Percentiles rank a stretch among this genome's conserved stretches.
Conservation (phyloP, 1,140 invertebrate genomes). For the Hydropsyche tenuis region DNA sequence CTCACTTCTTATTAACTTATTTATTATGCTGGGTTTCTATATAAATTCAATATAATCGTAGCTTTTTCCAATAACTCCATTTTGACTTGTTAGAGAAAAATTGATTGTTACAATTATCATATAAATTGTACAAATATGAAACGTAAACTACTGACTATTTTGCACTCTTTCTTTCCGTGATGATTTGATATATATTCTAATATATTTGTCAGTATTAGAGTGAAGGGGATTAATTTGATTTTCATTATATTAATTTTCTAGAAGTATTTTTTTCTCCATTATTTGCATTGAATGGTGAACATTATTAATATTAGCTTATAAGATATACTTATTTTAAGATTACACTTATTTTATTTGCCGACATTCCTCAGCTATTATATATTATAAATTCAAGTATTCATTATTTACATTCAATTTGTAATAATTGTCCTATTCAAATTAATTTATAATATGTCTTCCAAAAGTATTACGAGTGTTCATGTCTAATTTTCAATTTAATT, state of each 20-base stretch:
- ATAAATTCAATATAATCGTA: background rate
- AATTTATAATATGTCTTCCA: background rate
- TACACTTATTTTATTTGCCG: no score
- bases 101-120: background rate
- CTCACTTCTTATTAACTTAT: slow-evolving; percentile 10
- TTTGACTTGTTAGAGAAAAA: background rate
- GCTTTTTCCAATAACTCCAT: background rate
- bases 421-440: background rate
- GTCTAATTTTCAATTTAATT: background rate
- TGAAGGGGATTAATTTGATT: slow-evolving; percentile 5
- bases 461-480: background rate
- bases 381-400: no score
- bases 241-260: background rate
- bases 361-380: no score
- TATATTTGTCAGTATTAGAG: slow-evolving; percentile 19
- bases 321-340: no score
- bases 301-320: no score
- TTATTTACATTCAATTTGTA: no score
- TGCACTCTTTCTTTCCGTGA: background rate
- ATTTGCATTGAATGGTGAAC: no score
- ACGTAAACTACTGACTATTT: background rate
- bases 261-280: background rate
- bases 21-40: background rate
- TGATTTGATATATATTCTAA: no score
- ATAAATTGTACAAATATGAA: background rate